Conservation (phyloP, 2,797 vertebrate genomes). For the Microhierax caerulescens region DNA sequence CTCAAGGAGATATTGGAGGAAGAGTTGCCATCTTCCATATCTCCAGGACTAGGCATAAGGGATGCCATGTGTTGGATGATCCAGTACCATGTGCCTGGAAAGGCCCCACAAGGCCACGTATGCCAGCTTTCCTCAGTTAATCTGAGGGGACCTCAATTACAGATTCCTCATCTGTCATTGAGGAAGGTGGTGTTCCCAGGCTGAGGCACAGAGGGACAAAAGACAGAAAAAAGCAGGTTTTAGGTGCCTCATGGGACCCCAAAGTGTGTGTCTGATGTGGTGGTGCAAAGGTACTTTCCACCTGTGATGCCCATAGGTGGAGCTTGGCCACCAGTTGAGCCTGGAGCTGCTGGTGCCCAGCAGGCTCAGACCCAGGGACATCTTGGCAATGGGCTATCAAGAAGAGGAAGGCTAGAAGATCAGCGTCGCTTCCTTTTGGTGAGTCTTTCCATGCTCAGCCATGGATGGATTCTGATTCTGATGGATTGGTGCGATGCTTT, state of each 20-base stretch:
- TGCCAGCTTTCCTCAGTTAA: neutral
- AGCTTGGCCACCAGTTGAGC: neutral
- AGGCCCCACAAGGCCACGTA: neutral
- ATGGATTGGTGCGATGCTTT: neutral
- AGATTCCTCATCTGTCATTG: neutral
- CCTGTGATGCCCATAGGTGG: rapidly evolving
- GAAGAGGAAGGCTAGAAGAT: neutral
- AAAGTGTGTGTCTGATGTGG: rapidly evolving
- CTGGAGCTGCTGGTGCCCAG: neutral
- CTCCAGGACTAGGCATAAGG: neutral
- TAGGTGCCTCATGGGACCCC: neutral
- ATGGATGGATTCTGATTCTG: neutral
- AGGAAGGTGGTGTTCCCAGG: neutral
- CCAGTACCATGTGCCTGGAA: neutral
- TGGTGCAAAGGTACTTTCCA: neutral
- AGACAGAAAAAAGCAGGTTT: neutral
- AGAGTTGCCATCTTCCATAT: neutral
- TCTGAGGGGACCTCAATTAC: no score
- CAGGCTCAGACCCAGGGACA: neutral
- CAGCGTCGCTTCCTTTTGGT: neutral
- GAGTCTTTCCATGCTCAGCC: neutral
- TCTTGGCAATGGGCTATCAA: neutral
- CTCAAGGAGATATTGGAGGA: neutral
- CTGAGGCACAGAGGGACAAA: neutral
- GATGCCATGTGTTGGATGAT: neutral